Evolutionary conservation across 64 coral and sea anemone species (phyloP).

Genomic region (Dendrophyllia cribrosa): DNA sequence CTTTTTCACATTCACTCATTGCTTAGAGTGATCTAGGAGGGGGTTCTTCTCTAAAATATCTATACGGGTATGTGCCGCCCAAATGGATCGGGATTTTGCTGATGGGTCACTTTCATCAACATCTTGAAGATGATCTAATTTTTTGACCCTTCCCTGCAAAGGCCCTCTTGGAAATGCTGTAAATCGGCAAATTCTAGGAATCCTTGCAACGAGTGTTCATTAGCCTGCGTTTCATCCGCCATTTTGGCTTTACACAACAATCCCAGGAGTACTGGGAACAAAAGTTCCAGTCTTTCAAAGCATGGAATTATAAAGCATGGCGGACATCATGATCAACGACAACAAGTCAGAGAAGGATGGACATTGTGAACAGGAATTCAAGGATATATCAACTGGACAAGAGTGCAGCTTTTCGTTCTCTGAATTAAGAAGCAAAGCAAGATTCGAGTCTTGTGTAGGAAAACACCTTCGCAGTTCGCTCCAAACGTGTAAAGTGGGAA

Average conservation of each 20-base stretch:
- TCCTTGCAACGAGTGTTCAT: constrained; percentile 41
- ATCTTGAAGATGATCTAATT: constrained; percentile 45
- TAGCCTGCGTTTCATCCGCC: constrained; percentile 1
- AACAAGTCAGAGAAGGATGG: too few species aligned
- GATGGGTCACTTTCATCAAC: constrained; percentile 53
- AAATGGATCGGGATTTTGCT: too few species aligned
- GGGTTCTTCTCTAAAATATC: too few species aligned
- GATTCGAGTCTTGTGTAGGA: constrained; percentile 15
- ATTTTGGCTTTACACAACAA: constrained; percentile 38
- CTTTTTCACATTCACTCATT: too few species aligned
- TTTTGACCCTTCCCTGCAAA: constrained; percentile 44
- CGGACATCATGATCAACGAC: too few species aligned
- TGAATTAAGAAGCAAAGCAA: constrained; percentile 18
- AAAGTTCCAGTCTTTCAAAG: constrained; percentile 46
- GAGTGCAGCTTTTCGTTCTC: not conserved
- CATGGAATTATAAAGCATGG: constrained; percentile 14
- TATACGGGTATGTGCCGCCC: too few species aligned
- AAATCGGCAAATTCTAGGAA: constrained; percentile 54
- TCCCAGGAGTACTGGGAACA: constrained; percentile 36
- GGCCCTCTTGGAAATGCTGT: constrained; percentile 17
- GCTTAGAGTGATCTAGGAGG: too few species aligned
- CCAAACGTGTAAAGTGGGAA: constrained; percentile 54
- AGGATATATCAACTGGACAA: too few species aligned
- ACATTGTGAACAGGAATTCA: too few species aligned
- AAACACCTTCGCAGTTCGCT: constrained; percentile 61